Base-by-base conservation (phyloP, 2,797 vertebrate species). In the Chiroxiphia lanceolata region DNA sequence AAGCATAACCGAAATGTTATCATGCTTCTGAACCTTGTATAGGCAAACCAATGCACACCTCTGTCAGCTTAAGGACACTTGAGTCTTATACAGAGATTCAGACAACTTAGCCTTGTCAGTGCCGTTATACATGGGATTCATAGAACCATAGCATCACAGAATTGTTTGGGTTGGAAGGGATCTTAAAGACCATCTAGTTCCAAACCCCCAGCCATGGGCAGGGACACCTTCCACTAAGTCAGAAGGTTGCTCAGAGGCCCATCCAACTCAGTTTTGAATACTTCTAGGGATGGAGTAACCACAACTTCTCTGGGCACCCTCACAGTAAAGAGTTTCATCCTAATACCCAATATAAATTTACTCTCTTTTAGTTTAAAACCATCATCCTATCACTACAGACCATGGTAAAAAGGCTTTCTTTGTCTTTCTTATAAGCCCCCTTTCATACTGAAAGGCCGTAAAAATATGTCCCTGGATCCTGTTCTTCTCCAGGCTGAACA, bases 381-480 rank as follows among this genome's bases (percentile, higher is more conserved):
- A 11, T 78, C 31, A 4, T 70, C 21, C 18, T 67, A 3, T 44
- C 31, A 17, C 48, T 59, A 50, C 10, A 59, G 6, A 33, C 9
- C 12, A 19, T 34, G 16, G 14, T 21, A 69, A 71, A 60, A 42
- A 74, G 18, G 4, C 23, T 70, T 70, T 42, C 15, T 61, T 23
- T 3, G 1, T 48, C 56, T 67, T 63, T 77, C 29, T 51, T 59
- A 15, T 38, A 81, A 51, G 16, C 3, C 2, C 19, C 5, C 9
- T 63, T 71, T 63, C 33, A 40, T 48, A 86, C 0, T 57, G 63
- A 36, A 77, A 89, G 40, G 27, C 5, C 27, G 18, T 6, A 70
- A 47, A 18, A 75, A 51, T 5, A 8, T n/a, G 3, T 60, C 13
- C 8, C 21, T 0, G 0, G 34, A 83, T 36, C 5, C 25, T 71